Evolutionary conservation across 2,113 vertebrate species (phyloP).

Genomic region (Stigmatopora argus): DNA sequence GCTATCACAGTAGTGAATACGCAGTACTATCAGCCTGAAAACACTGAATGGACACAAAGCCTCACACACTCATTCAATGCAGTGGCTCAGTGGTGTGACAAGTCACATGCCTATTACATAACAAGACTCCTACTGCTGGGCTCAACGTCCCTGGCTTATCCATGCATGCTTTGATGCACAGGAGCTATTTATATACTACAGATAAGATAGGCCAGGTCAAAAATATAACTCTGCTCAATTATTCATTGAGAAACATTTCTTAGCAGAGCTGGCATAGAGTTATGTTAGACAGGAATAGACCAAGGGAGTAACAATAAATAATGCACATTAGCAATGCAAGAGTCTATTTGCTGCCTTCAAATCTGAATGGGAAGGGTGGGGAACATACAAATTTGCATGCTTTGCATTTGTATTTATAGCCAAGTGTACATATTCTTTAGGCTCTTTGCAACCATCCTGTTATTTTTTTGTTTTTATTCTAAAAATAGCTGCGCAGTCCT

Average conservation of each 20-base stretch:
- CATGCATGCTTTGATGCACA: constrained; percentile 67
- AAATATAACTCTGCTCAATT: constrained; percentile 64
- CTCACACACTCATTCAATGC: constrained; percentile 57
- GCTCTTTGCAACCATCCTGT: constrained; percentile 65
- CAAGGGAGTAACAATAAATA: constrained; percentile 39
- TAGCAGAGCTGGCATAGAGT: constrained; percentile 38
- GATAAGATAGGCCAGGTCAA: constrained; percentile 54
- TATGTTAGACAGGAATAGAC: constrained; percentile 46
- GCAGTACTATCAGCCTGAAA: constrained; percentile 43
- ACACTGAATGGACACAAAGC: constrained; percentile 56
- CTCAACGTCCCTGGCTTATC: constrained; percentile 58
- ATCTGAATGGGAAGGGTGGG: constrained; percentile 14
- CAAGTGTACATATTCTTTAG: constrained; percentile 49
- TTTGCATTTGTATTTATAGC: constrained; percentile 56
- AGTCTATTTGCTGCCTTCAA: constrained; percentile 17
- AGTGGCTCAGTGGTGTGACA: constrained; percentile 57
- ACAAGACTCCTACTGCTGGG: constrained; percentile 59
- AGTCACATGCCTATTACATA: constrained; percentile 75
- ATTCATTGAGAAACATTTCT: constrained; percentile 68
- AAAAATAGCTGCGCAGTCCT: constrained; percentile 66
- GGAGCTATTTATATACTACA: constrained; percentile 67
- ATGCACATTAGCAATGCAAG: constrained; percentile 33
- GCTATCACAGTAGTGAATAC: constrained; percentile 40
- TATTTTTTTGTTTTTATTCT: constrained; percentile 49
- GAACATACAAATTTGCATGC: constrained; percentile 26